phyloP scores from a whole-genome alignment of 2,113 vertebrate species.

The Hyperopisus bebe region DNA sequence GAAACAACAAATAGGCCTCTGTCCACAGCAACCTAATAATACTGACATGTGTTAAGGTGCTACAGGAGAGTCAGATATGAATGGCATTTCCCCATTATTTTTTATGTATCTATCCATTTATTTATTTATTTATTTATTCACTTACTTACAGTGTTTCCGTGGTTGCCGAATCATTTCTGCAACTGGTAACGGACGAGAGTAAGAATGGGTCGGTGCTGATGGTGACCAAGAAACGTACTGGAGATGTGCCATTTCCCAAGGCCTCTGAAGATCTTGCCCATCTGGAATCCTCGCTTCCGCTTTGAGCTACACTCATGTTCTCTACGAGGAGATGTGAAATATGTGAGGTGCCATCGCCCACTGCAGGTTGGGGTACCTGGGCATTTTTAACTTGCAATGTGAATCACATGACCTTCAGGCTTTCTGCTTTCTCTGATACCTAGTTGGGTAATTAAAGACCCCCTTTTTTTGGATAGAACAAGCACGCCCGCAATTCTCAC shows the following conservation, averaged over 20 bases:
- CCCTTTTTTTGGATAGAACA: neutral
- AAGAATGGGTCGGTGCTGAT: conserved; percentile 48
- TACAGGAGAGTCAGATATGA: neutral
- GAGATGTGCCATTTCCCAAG: conserved; percentile 32
- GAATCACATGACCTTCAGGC: neutral
- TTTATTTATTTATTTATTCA: neutral
- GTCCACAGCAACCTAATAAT: neutral
- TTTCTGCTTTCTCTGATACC: neutral
- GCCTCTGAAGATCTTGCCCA: neutral
- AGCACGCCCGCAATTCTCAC: neutral
- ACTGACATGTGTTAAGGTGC: neutral
- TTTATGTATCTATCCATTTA: too few species aligned
- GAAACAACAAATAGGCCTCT: neutral
- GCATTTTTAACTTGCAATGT: neutral
- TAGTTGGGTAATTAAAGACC: neutral
- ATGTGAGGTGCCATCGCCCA: neutral
- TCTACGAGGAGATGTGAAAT: neutral
- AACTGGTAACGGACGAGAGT: conserved; percentile 48
- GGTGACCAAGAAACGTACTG: neutral
- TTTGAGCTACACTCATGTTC: neutral
- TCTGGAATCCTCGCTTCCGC: neutral
- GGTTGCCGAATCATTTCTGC: conserved; percentile 39
- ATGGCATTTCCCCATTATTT: neutral
- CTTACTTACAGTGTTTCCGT: conserved; percentile 37
- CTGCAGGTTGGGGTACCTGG: neutral